phyloP scores from a whole-genome alignment of 2,888 invertebrate species.

The Amiota mariae region DNA sequence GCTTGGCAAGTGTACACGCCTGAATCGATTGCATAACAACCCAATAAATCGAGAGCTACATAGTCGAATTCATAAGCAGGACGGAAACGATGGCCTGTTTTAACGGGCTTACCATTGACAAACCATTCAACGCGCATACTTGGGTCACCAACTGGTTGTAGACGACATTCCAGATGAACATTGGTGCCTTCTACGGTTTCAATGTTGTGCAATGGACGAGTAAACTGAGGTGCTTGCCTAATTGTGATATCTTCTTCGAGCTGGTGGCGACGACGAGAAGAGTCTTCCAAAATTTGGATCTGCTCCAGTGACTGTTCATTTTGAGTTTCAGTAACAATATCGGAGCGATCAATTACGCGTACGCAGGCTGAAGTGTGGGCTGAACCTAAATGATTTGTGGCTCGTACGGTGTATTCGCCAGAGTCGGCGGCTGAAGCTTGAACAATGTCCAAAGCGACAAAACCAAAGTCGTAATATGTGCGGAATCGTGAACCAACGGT shows the following conservation, averaged over 20 bases:
- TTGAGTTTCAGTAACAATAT: conserved; percentile 90
- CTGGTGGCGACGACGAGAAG: conserved; percentile 81
- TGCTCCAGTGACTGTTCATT: conserved; percentile 94
- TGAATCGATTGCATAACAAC: conserved; percentile 97
- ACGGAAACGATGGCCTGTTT: conserved; percentile 93
- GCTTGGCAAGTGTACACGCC: conserved; percentile 97
- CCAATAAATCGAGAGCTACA: conserved; percentile 94
- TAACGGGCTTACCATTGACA: conserved; percentile 93
- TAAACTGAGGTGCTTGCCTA: conserved; percentile 90
- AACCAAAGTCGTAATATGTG: conserved; percentile 97
- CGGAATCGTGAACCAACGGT: conserved; percentile 94
- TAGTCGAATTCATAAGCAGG: conserved; percentile 98
- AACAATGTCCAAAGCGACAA: conserved; percentile 95
- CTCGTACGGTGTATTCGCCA: conserved; percentile 94
- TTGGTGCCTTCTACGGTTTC: conserved; percentile 93
- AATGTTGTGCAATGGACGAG: conserved; percentile 89
- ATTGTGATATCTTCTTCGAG: conserved; percentile 87
- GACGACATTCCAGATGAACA: conserved; percentile 91
- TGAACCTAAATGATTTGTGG: conserved; percentile 93
- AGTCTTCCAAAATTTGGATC: conserved; percentile 91
- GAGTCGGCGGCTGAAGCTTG: conserved; percentile 95
- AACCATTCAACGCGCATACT: conserved; percentile 97
- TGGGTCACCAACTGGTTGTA: conserved; percentile 93
- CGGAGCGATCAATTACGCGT: conserved; percentile 86
- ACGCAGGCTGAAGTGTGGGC: conserved; percentile 94